Evolutionary conservation across 2,888 invertebrate species (phyloP).

Genomic region (Pecten maximus): DNA sequence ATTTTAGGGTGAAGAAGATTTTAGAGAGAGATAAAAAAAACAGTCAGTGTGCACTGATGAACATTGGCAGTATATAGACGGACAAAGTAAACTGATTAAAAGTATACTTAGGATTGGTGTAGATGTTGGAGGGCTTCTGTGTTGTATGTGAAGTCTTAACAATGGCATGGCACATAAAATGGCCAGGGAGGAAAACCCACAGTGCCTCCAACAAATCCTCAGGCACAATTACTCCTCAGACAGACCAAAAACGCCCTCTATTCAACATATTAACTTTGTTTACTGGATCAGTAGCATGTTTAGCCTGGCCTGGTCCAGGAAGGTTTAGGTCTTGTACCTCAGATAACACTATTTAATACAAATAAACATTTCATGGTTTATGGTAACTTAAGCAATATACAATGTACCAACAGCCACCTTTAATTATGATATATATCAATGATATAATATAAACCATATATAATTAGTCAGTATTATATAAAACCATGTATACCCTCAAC

Average conservation of each 20-base stretch:
- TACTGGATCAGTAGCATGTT: neutral
- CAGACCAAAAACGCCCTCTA: neutral
- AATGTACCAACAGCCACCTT: no score
- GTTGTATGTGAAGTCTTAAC: neutral
- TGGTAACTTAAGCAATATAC: neutral
- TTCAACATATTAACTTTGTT: neutral
- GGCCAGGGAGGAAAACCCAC: neutral
- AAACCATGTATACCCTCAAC: no score
- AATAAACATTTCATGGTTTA: no score
- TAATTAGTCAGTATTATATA: no score
- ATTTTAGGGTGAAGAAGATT: neutral
- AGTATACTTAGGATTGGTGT: neutral
- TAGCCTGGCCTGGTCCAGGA: no score
- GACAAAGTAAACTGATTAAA: neutral
- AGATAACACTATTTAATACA: neutral
- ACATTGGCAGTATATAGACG: neutral
- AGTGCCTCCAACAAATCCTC: neutral
- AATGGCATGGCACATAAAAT: neutral
- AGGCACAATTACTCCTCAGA: neutral
- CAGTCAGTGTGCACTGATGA: neutral
- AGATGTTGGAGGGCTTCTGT: neutral
- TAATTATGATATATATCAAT: no score
- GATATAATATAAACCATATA: no score
- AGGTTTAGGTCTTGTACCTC: neutral
- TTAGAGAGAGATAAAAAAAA: neutral